A percentile compares a stretch with the other conserved stretches of the same genome.
These are phyloP conservation scores for Nycticorax nycticorax DNA, from an alignment of 2,113 vertebrate species.

Conservation along the genomic window DNA sequence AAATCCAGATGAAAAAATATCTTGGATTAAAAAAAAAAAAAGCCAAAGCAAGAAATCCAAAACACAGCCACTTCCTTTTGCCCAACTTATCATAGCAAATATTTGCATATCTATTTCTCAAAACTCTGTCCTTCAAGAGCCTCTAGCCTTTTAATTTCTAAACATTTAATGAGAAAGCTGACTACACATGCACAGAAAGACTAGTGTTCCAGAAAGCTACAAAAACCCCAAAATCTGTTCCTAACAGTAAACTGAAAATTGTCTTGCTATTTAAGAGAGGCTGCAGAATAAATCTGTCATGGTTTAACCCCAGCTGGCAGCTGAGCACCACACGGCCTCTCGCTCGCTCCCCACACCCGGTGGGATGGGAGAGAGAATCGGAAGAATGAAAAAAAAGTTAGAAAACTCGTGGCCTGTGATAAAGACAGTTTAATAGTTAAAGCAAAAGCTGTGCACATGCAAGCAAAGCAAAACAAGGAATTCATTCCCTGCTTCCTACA, in stretches of 20 bases:
- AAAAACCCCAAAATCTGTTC: background rate
- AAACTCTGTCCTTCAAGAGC: background rate
- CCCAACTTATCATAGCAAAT: background rate
- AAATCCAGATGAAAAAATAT: background rate
- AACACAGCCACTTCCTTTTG: background rate
- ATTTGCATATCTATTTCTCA: background rate
- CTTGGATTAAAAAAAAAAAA: background rate
- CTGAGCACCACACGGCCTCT: too few relatives aligned
- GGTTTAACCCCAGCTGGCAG: too few relatives aligned
- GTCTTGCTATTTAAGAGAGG: background rate
- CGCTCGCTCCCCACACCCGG: too few relatives aligned
- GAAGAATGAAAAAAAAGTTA: too few relatives aligned
- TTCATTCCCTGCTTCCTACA: too few relatives aligned
- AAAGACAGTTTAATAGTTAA: too few relatives aligned
- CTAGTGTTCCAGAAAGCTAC: background rate
- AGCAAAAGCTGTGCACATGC: too few relatives aligned
- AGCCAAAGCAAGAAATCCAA: background rate
- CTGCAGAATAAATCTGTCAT: background rate
- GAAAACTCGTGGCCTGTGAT: too few relatives aligned
- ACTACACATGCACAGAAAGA: background rate
- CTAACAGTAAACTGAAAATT: background rate
- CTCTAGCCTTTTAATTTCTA: background rate
- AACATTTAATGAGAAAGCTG: background rate
- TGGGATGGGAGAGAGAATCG: too few relatives aligned
- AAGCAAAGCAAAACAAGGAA: too few relatives aligned